Evolutionary conservation across 2,113 vertebrate genomes (phyloP).

Genomic region (Hemicordylus capensis): DNA sequence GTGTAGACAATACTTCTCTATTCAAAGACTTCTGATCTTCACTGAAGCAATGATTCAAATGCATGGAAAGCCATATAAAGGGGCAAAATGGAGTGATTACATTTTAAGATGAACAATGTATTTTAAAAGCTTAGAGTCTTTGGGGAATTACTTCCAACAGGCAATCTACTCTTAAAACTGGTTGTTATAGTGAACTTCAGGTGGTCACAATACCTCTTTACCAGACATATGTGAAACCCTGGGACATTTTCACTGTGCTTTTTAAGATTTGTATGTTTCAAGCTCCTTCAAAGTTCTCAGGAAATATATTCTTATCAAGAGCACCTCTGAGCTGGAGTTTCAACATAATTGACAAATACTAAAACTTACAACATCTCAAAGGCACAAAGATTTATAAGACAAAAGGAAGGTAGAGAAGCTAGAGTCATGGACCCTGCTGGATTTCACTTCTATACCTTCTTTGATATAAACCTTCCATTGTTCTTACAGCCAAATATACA

Average conservation of each 20-base stretch:
- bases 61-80: not conserved
- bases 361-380: not conserved
- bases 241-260: not conserved
- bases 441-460: not conserved
- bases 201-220: not conserved
- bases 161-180: not conserved
- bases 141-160: not conserved
- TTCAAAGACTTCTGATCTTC: not conserved
- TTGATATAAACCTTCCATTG: not conserved
- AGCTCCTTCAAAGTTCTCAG: not conserved
- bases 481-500: not conserved
- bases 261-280: not conserved
- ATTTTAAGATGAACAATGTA: not conserved
- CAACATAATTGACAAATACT: not conserved
- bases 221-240: not conserved
- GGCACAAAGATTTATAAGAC: not conserved
- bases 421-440: not conserved
- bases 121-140: not conserved
- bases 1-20: slow-evolving; percentile 30
- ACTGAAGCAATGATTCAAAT: slow-evolving; percentile 21
- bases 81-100: not conserved
- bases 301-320: not conserved
- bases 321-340: not conserved
- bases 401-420: not conserved
- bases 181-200: not conserved